Conservation (phyloP, 2,888 invertebrate species). For the Diarsia rubi region DNA sequence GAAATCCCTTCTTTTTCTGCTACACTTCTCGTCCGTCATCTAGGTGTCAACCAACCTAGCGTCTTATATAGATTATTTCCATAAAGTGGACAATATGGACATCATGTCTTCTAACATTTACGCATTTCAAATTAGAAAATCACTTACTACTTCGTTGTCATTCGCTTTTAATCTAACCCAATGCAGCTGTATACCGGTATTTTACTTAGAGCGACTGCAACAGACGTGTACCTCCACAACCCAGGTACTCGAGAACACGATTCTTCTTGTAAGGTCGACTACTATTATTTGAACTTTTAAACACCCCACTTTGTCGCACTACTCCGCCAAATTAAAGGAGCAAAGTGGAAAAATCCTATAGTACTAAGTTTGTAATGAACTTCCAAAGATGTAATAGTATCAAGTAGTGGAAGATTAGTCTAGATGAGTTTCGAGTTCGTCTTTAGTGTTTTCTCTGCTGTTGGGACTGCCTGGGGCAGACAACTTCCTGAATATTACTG, state of each 20-base stretch:
- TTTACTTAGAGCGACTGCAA: not conserved
- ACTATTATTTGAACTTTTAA: not conserved
- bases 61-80: too few relatives aligned
- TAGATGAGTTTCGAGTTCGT: conserved; percentile 29
- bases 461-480: not conserved
- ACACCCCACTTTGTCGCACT: not conserved
- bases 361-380: conserved; percentile 45
- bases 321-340: not conserved
- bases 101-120: too few relatives aligned
- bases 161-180: not conserved
- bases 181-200: not conserved
- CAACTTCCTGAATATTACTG: not conserved
- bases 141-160: too few relatives aligned
- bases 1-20: too few relatives aligned
- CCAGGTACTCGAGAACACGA: not conserved
- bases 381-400: conserved; percentile 55
- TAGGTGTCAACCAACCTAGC: too few relatives aligned
- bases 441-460: conserved; percentile 24
- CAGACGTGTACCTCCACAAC: not conserved
- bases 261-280: not conserved
- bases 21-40: too few relatives aligned
- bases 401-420: conserved; percentile 39
- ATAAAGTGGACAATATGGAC: too few relatives aligned
- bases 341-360: not conserved
- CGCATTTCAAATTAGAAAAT: too few relatives aligned